Percentiles rank a stretch among this genome's conserved stretches.
phyloP scores from a whole-genome alignment of 1,140 invertebrate genomes.

The Patella vulgata region DNA sequence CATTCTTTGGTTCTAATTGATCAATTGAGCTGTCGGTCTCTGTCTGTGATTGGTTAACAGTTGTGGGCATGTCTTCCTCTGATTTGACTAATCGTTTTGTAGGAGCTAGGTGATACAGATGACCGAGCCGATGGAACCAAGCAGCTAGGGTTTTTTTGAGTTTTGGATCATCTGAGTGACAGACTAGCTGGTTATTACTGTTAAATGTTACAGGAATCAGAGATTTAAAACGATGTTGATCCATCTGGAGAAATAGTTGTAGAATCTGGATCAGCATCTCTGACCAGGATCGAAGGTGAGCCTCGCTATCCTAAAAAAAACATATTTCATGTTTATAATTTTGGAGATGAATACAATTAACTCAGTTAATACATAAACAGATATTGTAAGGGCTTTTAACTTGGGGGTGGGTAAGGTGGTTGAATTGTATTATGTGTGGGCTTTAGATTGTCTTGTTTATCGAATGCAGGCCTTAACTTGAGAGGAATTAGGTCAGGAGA shows the following conservation, averaged over 20 bases:
- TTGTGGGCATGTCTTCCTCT: not conserved
- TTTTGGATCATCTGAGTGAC: constrained; percentile 72
- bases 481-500: no score
- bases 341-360: no score
- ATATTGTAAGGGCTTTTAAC: not conserved
- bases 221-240: constrained; percentile 71
- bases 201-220: constrained; percentile 75
- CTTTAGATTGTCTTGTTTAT: no score
- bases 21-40: no score
- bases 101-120: constrained; percentile 35
- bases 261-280: constrained; percentile 74
- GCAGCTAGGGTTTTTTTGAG: constrained; percentile 73
- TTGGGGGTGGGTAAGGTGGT: not conserved
- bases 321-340: constrained; percentile 11
- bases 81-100: not conserved
- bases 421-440: not conserved
- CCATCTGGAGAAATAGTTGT: constrained; percentile 71
- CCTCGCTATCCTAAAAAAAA: constrained; percentile 73
- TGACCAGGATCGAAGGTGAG: constrained; percentile 74
- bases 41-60: no score
- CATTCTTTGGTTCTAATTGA: no score
- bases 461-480: no score
- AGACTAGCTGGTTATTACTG: constrained; percentile 73
- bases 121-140: constrained; percentile 72
- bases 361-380: no score